A percentile compares a stretch with the other conserved stretches of the same genome.
Evolutionary conservation across 30 jellyfish, hydroid and myxozoan genomes (phyloP).

Genomic region (Aurelia aurita): DNA sequence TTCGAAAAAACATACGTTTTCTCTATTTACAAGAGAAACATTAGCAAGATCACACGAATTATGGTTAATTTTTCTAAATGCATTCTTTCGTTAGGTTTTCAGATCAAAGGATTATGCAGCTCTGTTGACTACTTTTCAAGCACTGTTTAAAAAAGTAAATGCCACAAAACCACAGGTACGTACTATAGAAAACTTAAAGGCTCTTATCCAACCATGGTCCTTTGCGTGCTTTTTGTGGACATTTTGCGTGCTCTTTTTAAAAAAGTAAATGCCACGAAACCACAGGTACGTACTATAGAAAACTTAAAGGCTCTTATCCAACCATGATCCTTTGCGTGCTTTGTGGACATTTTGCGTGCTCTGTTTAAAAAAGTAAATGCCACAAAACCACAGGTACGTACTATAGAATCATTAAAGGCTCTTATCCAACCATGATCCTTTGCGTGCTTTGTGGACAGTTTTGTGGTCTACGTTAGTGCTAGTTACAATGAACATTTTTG

Average conservation of each 20-base stretch:
- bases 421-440: too few species aligned
- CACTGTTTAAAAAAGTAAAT: constrained; percentile 89
- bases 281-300: constrained; percentile 76
- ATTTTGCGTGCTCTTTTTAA: constrained; percentile 84
- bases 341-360: constrained; percentile 78
- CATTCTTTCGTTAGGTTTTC: constrained; percentile 72
- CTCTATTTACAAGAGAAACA: too few species aligned
- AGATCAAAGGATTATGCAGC: constrained; percentile 97
- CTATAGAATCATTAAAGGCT: too few species aligned
- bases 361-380: constrained; percentile 95
- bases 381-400: constrained; percentile 94
- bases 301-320: too few species aligned
- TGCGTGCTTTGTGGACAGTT: constrained; percentile 62
- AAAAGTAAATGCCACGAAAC: constrained; percentile 98
- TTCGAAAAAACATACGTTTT: too few species aligned
- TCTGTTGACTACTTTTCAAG: constrained; percentile 78
- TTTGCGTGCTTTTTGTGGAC: constrained; percentile 43
- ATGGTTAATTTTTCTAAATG: too few species aligned
- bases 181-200: not conserved
- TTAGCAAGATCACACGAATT: too few species aligned
- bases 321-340: too few species aligned
- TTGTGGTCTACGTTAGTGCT: too few species aligned
- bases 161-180: constrained; percentile 99
- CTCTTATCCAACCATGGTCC: too few species aligned
- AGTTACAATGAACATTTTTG: too few species aligned